Evolutionary conservation across 2,113 vertebrate species (phyloP), one percentile per base, ranked within the genome.

Genomic region (Trachemys scripta): DNA sequence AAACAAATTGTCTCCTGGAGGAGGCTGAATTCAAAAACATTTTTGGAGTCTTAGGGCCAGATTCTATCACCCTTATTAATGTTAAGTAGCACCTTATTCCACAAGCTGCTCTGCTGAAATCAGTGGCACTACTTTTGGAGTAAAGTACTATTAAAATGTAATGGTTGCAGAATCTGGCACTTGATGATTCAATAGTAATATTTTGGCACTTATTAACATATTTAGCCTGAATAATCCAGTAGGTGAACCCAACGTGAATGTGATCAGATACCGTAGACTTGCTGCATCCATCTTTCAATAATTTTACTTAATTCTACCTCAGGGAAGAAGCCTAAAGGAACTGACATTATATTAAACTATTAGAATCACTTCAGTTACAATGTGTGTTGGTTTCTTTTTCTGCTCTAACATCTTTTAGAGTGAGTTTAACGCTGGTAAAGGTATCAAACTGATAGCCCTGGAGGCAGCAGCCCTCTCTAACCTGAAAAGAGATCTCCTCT

Each of bases 1-100:
- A 86, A 89, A 65, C 20, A 96, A 94, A 79, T 84, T 65, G 27
- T 59, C 54, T 9, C 20, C 86, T 3, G 8, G 80, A 75, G 5
- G 11, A 90, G 2, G 7, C 38, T 93, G 47, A 85, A 85, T 94
- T 83, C 80, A 42, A 10, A 96, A 22, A 42, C 29, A 27, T 0
- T 5, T 82, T 87, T 80, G 65, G 92, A 85, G 8, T 81, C 4
- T 27, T 38, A 5, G 8, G 78, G 12, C 5, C 51, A 90, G 45
- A 19, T 2, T 29, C 54, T 91, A 83, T 90, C 75, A 57, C 14
- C 6, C 6, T 27, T 80, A 81, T 59, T 27, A 87, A 12, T n/a
- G 14, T 1, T 0, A 0, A 3, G 47, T 79, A 80, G 42, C 90
- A 45, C 38, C 6, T 2, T 6, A 4, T 6, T 3, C 5, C 5